phyloP scores from a whole-genome alignment of 1,140 invertebrate species.

The Tetranychus cinnabarinus region DNA sequence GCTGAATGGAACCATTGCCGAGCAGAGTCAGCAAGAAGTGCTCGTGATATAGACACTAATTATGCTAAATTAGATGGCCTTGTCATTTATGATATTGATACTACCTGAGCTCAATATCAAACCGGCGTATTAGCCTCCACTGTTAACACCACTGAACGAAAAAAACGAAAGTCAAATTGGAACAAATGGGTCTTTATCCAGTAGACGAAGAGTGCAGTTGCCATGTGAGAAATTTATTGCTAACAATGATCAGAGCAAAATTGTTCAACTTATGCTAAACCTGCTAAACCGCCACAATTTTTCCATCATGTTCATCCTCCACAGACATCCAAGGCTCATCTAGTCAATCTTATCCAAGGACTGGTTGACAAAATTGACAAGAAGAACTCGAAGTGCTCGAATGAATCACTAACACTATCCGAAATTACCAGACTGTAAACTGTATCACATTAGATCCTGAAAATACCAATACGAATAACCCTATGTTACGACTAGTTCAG shows the following conservation, averaged over 20 bases:
- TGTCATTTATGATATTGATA: slow-evolving; percentile 1
- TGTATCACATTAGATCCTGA: slow-evolving; percentile 47
- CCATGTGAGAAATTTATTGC: neutral
- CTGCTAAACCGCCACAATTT: neutral
- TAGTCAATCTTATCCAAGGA: neutral
- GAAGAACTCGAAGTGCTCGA: neutral
- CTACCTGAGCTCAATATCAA: neutral
- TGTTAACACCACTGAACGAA: neutral
- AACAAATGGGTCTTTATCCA: neutral
- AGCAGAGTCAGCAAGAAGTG: neutral
- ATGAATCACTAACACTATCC: neutral
- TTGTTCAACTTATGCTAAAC: neutral
- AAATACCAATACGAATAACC: slow-evolving; percentile 11
- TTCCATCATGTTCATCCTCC: neutral
- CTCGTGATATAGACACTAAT: slow-evolving; percentile 19
- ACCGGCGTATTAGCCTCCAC: too few species aligned
- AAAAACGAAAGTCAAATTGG: neutral
- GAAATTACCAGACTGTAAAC: slow-evolving; percentile 22
- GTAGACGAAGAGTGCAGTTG: neutral
- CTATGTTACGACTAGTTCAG: slow-evolving; percentile 19
- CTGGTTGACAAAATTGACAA: neutral
- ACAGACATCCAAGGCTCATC: neutral
- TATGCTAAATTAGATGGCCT: slow-evolving; percentile 27
- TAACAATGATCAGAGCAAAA: neutral
- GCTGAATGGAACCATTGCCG: neutral